Base-by-base conservation (phyloP, 2,113 vertebrate species). In the Hemicordylus capensis region DNA sequence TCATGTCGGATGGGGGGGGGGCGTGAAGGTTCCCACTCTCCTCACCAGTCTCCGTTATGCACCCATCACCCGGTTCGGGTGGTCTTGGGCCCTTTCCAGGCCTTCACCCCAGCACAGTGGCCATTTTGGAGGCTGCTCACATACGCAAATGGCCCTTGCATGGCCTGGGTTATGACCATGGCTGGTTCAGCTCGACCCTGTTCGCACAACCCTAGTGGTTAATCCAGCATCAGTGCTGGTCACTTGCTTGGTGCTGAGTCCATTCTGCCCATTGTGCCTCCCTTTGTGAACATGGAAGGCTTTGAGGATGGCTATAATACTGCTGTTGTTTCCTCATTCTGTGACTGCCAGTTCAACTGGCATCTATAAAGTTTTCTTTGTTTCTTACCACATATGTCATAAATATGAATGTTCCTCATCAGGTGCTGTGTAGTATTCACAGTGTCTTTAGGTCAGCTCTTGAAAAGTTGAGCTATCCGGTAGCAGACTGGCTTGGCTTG, bases 401-500 rank as follows among this genome's bases (percentile, higher is more conserved):
- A 83, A 19, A 37, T 84, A 28, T 42, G 63, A 84, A 77, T 58
- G 37, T 10, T 84, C 46, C 83, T 84, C 90, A 87, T 83, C 84
- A 84, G 75, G 91, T 89, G 67, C 79, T 91, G 82, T 81, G 11
- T 39, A 59, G 54, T 6, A 88, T 31, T 87, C 93, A 89, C 58
- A 79, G 77, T 11, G 46, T 76, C 54, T n/a, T 77, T 56, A 84
- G 83, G 63, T 70, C 83, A 78, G 39, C 12, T 46, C 28, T 56
- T 58, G 63, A 78, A 84, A 84, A 70, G 70, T 24, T 69, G 74
- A 85, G 39, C 73, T 90, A 63, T 81, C 84, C 87, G 86, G 28
- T 74, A 72, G 22, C 85, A 87, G 90, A 72, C 6, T 20, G 87
- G 83, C 84, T 54, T n/a, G n/a, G n/a, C n/a, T 51, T 91, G 89